These are phyloP conservation scores for Sebastes melanostomus DNA, from an alignment of 2,797 vertebrate genomes.

Conservation along the genomic window DNA sequence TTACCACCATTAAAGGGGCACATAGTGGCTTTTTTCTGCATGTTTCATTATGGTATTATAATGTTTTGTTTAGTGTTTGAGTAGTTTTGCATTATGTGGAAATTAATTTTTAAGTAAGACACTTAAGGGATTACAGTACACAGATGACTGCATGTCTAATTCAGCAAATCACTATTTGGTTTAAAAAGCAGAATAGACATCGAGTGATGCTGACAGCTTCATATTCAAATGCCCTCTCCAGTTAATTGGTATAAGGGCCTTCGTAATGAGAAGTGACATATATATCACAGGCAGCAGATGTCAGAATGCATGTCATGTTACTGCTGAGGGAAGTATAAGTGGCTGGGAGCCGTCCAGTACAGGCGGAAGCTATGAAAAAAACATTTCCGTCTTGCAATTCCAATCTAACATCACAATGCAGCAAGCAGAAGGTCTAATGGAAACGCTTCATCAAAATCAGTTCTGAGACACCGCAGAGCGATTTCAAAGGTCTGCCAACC, in stretches of 20 bases:
- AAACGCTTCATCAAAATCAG: slow-evolving; percentile 20
- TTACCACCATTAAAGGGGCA: background rate
- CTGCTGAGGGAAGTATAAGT: background rate
- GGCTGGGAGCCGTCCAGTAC: background rate
- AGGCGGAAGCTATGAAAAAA: background rate
- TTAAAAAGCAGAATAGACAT: background rate
- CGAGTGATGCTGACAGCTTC: slow-evolving; percentile 25
- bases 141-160: background rate
- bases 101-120: background rate
- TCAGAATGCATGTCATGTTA: slow-evolving; percentile 11
- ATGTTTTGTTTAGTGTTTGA: background rate
- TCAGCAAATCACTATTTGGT: background rate
- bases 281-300: slow-evolving; percentile 29
- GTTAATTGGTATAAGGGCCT: background rate
- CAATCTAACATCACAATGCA: slow-evolving; percentile 18
- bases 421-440: background rate
- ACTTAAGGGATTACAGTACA: background rate
- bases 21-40: background rate
- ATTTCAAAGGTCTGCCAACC: background rate
- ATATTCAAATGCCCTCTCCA: slow-evolving; percentile 4
- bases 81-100: background rate
- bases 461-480: background rate
- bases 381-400: slow-evolving; percentile 12
- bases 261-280: slow-evolving; percentile 12
- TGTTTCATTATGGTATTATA: background rate